Conservation (phyloP, 2,888 invertebrate genomes). For the Himalopsyche kuldschensis region DNA sequence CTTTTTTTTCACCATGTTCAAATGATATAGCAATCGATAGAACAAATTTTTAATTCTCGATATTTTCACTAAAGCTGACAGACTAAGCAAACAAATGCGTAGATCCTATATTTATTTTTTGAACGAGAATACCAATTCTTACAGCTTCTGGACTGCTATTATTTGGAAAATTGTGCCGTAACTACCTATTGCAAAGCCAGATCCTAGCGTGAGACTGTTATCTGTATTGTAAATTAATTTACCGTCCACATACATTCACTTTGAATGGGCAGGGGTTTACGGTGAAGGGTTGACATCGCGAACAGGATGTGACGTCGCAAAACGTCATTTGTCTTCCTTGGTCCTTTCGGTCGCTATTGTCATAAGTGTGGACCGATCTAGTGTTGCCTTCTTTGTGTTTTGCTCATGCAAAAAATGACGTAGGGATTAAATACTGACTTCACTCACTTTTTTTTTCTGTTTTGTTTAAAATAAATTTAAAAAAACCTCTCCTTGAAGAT, state of each 20-base stretch:
- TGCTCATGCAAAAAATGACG: background rate
- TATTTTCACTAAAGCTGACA: too few relatives aligned
- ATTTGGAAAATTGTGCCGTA: background rate
- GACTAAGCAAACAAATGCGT: too few relatives aligned
- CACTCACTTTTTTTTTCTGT: too few relatives aligned
- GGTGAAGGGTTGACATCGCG: constrained; percentile 25
- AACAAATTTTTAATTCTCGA: too few relatives aligned
- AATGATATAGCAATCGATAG: too few relatives aligned
- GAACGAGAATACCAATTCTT: background rate
- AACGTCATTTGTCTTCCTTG: constrained; percentile 32
- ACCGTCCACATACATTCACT: constrained; percentile 10
- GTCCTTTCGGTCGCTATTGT: constrained; percentile 25
- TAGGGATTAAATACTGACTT: background rate
- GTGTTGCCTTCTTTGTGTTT: background rate
- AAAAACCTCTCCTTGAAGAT: too few relatives aligned
- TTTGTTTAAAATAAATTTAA: too few relatives aligned
- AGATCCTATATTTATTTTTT: too few relatives aligned
- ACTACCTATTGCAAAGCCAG: background rate
- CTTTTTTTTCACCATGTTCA: too few relatives aligned
- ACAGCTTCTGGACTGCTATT: background rate
- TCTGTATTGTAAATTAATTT: constrained; percentile 36
- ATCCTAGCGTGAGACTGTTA: constrained; percentile 4
- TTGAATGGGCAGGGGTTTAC: constrained; percentile 19
- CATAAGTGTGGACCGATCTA: constrained; percentile 17
- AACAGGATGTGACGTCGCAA: constrained; percentile 29